Conservation (phyloP, 2,113 vertebrate species). For the Cichladusa arquata region DNA sequence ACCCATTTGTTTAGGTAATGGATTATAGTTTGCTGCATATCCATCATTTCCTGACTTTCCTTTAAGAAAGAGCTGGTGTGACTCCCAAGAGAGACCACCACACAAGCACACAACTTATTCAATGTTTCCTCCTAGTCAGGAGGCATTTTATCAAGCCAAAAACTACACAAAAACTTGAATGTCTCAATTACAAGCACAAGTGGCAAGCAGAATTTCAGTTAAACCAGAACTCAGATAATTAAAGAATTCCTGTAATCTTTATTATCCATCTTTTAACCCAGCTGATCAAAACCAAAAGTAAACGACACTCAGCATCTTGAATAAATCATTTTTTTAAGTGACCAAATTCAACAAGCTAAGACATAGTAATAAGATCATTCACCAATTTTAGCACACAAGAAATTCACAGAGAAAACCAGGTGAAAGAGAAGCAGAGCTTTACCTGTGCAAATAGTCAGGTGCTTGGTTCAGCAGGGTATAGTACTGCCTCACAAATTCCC, state of each 20-base stretch:
- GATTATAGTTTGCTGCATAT: neutral
- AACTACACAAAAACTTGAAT: neutral
- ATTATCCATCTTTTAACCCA: neutral
- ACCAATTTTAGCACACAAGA: neutral
- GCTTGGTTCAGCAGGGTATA: constrained; percentile 97
- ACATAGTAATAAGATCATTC: neutral
- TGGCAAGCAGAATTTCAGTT: neutral
- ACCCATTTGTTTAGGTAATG: neutral
- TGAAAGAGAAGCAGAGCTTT: neutral
- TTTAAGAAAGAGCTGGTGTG: neutral
- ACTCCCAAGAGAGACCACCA: neutral
- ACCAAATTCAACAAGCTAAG: neutral
- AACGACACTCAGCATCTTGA: accelerated
- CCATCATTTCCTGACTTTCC: neutral
- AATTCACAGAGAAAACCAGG: neutral
- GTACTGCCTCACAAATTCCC: constrained; percentile 99
- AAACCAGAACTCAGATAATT: neutral
- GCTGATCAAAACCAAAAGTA: neutral
- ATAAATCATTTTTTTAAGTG: neutral
- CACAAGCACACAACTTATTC: neutral
- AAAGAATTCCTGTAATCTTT: neutral
- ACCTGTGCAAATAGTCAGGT: constrained; percentile 97
- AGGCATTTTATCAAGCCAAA: neutral
- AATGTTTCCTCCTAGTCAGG: neutral
- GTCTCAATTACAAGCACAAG: neutral